These are phyloP conservation scores for Eupithecia tripunctaria DNA, from an alignment of 2,888 invertebrate genomes.

Conservation along the genomic window DNA sequence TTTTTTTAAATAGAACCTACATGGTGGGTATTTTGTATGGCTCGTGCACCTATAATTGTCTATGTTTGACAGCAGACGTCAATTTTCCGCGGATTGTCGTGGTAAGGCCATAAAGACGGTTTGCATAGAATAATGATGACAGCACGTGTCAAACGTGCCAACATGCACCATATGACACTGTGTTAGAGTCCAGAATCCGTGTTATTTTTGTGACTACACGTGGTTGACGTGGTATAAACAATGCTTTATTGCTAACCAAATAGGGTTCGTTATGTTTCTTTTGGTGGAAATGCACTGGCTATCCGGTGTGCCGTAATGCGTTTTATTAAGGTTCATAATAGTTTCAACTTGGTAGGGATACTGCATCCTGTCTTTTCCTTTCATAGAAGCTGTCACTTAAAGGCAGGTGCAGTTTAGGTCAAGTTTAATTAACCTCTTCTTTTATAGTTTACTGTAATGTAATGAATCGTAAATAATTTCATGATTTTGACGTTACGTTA, in stretches of 20 bases:
- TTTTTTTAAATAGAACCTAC: background rate
- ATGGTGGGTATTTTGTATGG: background rate
- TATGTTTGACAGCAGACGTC: slow-evolving; percentile 31
- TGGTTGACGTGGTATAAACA: slow-evolving; percentile 23
- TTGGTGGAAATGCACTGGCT: slow-evolving; percentile 15
- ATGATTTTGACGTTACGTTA: background rate
- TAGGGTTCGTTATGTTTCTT: slow-evolving; percentile 22
- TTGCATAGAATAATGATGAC: slow-evolving; percentile 54
- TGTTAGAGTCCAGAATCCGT: slow-evolving; percentile 14
- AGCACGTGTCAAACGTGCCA: slow-evolving; percentile 34
- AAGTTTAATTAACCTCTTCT: slow-evolving; percentile 22
- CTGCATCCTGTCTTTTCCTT: slow-evolving; percentile 33
- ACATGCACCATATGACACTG: slow-evolving; percentile 9
- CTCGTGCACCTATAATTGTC: slow-evolving; percentile 4
- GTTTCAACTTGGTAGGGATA: slow-evolving; percentile 5
- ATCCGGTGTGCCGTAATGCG: slow-evolving; percentile 6
- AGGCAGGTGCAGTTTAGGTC: slow-evolving; percentile 29
- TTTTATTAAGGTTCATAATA: slow-evolving; percentile 7
- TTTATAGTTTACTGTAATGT: slow-evolving; percentile 3
- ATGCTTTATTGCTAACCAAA: slow-evolving; percentile 14
- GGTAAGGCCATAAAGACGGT: slow-evolving; percentile 25
- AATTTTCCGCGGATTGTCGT: slow-evolving; percentile 31
- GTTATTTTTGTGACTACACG: slow-evolving; percentile 1
- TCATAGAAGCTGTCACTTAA: slow-evolving; percentile 33
- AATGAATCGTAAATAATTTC: background rate